Evolutionary conservation across 2,113 vertebrate species (phyloP), one percentile per base, ranked within the genome.

Genomic region (Nyctereutes procyonoides): DNA sequence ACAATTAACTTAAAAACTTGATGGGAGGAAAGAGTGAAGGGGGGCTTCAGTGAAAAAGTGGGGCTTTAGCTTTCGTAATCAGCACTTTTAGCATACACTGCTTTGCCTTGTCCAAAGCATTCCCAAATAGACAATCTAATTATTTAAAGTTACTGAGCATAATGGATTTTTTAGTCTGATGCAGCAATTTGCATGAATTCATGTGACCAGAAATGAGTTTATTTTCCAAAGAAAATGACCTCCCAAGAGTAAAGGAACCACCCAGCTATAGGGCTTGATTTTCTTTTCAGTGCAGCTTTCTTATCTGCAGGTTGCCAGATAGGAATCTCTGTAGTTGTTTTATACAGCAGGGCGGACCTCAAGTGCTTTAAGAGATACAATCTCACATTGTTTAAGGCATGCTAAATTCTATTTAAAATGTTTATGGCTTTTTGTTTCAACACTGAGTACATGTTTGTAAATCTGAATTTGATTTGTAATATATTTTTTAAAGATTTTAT

Each of bases 71-170:
- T 95, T 90, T 90, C n/a, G 76, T 48, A 62, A 93, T 94, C 93
- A 94, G 67, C 56, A 90, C 60, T 95, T 94, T 73, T 77, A 84
- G 76, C 62, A 83, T 32, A 90, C 19, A 77, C 80, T 79, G 55
- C 32, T 95, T 91, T 86, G 55, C 56, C 86, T 63, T 89, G 58
- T 80, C 30, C 63, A 90, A 87, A 90, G 65, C 43, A 71, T 90
- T 55, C 62, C 60, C 81, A 74, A 81, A 84, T 74, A 93, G 20
- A 95, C 15, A 17, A 74, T 74, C 55, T 88, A 76, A 86, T 79
- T 96, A 93, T 74, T 97, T 95, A 96, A 90, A 97, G 62, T 84
- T 92, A 95, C 62, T 92, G 56, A 94, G 80, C 43, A 58, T 56
- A 84, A 92, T 43, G 35, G 20, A 92, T 67, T 93, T 95, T 63